Evolutionary conservation across 2,797 vertebrate genomes (phyloP), one percentile per base, ranked within the genome.

Genomic region (Danio aesculapii): DNA sequence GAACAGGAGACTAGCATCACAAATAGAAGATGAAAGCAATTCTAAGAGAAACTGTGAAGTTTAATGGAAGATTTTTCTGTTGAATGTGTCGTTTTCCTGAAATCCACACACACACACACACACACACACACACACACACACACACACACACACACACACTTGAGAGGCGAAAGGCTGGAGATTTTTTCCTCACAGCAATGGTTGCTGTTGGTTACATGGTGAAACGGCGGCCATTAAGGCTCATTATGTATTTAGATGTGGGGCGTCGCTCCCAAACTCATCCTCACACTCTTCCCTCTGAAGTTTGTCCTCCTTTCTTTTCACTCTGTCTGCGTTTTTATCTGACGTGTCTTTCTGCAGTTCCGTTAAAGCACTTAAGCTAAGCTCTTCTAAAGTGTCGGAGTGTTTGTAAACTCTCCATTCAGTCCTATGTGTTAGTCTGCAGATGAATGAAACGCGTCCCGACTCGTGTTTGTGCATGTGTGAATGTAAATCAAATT

Each of bases 81-180:
- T 55, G 39, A 44, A 19, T 64, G 21, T 76, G 76, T 41, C 30
- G 41, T 21, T 49, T 47, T 77, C 30, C 46, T 49, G 13, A 58
- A 61, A 16, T 50, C 4, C 61, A 1, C 44, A 3, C 44, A 55
- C 83, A 53, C 90, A 91, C 88, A 91, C 90, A 92, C 91, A 90
- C 87, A 81, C 58, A 69, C 17, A 75, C 49, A 47, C 58, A 58
- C 61, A 21, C 19, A 21, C 70, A 89, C 85, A 89, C 89, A 89
- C 53, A n/a, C n/a, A n/a, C 89, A 89, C 90, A 91, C 90, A 90
- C 90, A 90, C 85, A 91, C 89, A 91, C 87, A 85, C 46, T 73
- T 2, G 39, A 67, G 71, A 64, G 67, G 63, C 19, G 19, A 66
- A 74, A 63, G 68, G 69, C 70, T 86, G 85, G 75, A 74, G 79